A percentile compares a stretch with the other conserved stretches of the same genome.
phyloP scores from a whole-genome alignment of 2,113 vertebrate genomes.

The Rhagologus leucostigma region DNA sequence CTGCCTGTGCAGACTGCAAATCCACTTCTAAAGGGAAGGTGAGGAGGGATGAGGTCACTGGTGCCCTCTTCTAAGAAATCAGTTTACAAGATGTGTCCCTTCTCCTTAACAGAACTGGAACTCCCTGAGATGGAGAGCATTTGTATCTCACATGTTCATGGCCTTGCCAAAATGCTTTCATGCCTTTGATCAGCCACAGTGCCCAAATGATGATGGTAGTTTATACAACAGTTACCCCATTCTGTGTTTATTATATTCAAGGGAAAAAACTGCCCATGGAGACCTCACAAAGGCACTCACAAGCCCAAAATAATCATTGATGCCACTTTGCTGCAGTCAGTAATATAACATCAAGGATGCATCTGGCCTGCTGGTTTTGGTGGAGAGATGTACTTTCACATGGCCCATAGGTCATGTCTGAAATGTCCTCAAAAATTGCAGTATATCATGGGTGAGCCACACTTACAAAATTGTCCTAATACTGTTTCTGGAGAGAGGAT shows the following conservation, averaged over 20 bases:
- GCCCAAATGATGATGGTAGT: not conserved
- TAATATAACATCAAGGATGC: not conserved
- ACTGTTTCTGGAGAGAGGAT: not conserved
- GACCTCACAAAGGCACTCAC: not conserved
- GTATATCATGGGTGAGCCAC: not conserved
- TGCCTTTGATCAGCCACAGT: not conserved
- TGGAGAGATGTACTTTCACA: constrained; percentile 28
- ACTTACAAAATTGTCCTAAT: not conserved
- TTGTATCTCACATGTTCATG: not conserved
- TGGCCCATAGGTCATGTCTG: constrained; percentile 12
- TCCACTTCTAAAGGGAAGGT: not conserved
- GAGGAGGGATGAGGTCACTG: constrained; percentile 1
- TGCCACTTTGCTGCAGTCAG: not conserved
- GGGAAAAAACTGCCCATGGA: not conserved
- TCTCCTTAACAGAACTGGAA: not conserved
- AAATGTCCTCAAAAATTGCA: constrained; percentile 12
- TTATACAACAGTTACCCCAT: not conserved
- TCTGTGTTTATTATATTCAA: not conserved
- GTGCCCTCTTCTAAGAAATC: constrained; percentile 12
- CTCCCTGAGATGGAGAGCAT: not conserved
- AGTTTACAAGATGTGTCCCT: not conserved
- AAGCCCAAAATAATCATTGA: not conserved
- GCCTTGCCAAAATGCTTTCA: not conserved
- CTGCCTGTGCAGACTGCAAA: not conserved
- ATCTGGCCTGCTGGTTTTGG: not conserved